Evolutionary conservation across 2,113 vertebrate genomes (phyloP), one percentile per base, ranked within the genome.

Genomic region (Turnix velox): DNA sequence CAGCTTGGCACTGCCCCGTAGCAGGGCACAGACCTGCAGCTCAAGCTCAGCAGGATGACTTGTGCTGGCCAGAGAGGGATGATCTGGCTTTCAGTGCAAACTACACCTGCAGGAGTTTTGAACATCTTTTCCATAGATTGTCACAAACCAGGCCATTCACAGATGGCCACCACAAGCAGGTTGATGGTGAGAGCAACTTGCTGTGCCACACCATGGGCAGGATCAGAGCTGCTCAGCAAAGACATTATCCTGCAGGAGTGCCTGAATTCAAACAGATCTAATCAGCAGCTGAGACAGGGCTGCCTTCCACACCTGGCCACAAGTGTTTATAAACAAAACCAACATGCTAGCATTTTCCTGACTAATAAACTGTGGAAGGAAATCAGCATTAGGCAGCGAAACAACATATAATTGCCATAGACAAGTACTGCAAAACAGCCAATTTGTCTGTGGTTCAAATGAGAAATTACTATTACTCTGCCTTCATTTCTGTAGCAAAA

Each of bases 381-480:
- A 96, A 96, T 91, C 87, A 83, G 58, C 62, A 91, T 91, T 59
- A 93, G 84, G 81, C 58, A 93, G 71, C 69, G 89, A 84, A 96
- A 80, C 87, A 92, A 88, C 84, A 77, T 84, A 31, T 96, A 95
- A 96, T 95, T 96, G 92, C 84, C 67, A 51, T 55, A 28, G 88
- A 88, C 88, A 6, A 93, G 75, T 94, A 94, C 94, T 96, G 87
- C 91, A 91, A 96, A 94, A 58, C 94, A 96, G 87, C 77, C 96
- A 94, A 96, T 96, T 96, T 96, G 77, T 67, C 71, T 74, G 81
- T 8, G 81, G 85, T 89, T 93, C 94, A 93, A 95, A 96, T 74
- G 91, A 94, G 87, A 96, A 96, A 96, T 96, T 93, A 92, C 71
- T 91, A 96, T 96, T 94, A 59, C 94, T 84, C 35, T 59, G 91